Base-by-base conservation (phyloP, 92 coral and sea anemone species). In the Parazoanthus swiftii region DNA sequence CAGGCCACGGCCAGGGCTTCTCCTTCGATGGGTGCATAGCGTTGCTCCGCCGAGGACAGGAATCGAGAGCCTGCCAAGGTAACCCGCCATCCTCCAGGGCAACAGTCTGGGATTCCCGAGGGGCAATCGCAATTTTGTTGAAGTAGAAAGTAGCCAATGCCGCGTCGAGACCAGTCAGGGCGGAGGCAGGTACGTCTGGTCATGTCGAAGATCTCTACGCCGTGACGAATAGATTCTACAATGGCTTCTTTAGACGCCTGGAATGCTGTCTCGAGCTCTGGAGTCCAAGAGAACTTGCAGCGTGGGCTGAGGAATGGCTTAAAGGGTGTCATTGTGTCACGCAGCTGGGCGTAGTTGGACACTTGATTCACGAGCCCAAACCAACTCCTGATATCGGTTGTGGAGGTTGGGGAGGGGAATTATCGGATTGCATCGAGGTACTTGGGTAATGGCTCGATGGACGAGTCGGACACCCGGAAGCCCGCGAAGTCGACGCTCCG, bases 381-480 rank as follows among this genome's bases (percentile, higher is more conserved):
- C 93, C 92, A 92, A 85, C 93, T 94, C 21, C 94, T 82, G 42
- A 93, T 90, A 50, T 94, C 94, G 0, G 94, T 94, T 4, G 96
- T 92, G 0, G 93, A 88, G 3, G 91, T 29, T 38, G 96, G 96
- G 1, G 90, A 29, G 73, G 96, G 96, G 89, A 93, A 93, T 74
- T 93, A 93, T 18, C 91, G 48, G 79, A 93, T 93, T 86, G 94
- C 90, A 48, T 91, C 91, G 0, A 93, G 91, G 88, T 91, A 93
- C n/a, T 94, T 94, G 0, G 94, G 94, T 0, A 92, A 94, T 5
- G 96, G 96, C 48, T 94, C 93, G 20, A 94, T 92, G 44, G 96
- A 56, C 3, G 88, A 18, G 77, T 88, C 92, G 2, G 93, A 94
- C 0, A 93, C 82, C 42, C 92, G 74, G 81, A 94, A 94, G 6